Evolutionary conservation across 2,797 vertebrate species (phyloP).

Genomic region (Podarcis siculus): DNA sequence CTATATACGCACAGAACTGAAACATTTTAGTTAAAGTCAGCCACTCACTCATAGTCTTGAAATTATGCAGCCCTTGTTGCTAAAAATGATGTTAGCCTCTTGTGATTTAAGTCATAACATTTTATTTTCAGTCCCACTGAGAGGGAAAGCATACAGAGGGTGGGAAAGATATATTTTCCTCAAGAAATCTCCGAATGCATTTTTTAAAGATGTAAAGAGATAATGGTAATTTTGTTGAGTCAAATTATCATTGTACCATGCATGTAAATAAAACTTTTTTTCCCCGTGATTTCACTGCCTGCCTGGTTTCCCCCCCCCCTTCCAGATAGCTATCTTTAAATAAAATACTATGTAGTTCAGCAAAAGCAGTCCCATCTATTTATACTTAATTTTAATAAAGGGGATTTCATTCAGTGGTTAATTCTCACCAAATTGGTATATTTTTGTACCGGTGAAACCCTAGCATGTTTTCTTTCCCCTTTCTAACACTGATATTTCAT

Average conservation of each 20-base stretch:
- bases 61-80: slow-evolving; percentile 90
- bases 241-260: slow-evolving; percentile 70
- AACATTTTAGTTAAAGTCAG: slow-evolving; percentile 98
- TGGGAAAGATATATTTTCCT: slow-evolving; percentile 77
- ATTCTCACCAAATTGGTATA: slow-evolving; percentile 63
- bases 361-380: slow-evolving; percentile 65
- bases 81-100: slow-evolving; percentile 95
- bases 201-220: slow-evolving; percentile 79
- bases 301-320: slow-evolving; percentile 34
- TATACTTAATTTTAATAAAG: slow-evolving; percentile 73
- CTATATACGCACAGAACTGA: slow-evolving; percentile 92
- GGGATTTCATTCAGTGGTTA: slow-evolving; percentile 68
- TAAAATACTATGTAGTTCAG: slow-evolving; percentile 65
- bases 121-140: slow-evolving; percentile 90
- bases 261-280: slow-evolving; percentile 78
- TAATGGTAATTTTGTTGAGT: slow-evolving; percentile 76
- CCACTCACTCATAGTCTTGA: slow-evolving; percentile 91
- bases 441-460: slow-evolving; percentile 63
- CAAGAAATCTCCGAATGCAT: slow-evolving; percentile 74
- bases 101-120: slow-evolving; percentile 98
- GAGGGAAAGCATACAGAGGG: slow-evolving; percentile 83
- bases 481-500: slow-evolving; percentile 60
- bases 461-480: slow-evolving; percentile 38
- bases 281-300: slow-evolving; percentile 65
- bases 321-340: slow-evolving; percentile 64